Percentiles rank a stretch among this genome's conserved stretches.
Conservation (phyloP, 2,113 vertebrate species). For the Perca schrenkii region DNA sequence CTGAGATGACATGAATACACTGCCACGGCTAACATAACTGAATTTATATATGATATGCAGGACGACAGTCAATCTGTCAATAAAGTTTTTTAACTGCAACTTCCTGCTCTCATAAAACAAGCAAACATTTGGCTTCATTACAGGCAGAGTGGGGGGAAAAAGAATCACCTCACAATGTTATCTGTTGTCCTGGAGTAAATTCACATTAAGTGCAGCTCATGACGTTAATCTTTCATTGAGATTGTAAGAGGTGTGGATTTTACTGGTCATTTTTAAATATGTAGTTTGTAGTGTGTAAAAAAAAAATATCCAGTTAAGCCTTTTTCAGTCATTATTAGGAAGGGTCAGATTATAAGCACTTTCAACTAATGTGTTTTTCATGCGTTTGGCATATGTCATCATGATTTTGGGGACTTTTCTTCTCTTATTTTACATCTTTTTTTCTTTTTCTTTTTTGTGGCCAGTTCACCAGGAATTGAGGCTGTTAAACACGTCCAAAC, state of each 20-base stretch:
- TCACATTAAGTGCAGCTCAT: constrained; percentile 14
- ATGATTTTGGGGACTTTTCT: not conserved
- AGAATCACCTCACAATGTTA: not conserved
- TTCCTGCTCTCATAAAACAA: constrained; percentile 57
- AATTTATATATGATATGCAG: constrained; percentile 49
- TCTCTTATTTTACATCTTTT: not conserved
- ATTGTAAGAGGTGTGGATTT: constrained; percentile 9
- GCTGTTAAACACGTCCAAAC: not conserved
- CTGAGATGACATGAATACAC: constrained; percentile 16
- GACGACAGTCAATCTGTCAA: constrained; percentile 26
- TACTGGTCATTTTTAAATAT: not conserved
- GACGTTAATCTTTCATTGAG: not conserved
- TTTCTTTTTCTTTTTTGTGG: not conserved
- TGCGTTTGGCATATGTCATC: not conserved
- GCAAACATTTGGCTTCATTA: constrained; percentile 58
- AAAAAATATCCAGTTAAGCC: constrained; percentile 3
- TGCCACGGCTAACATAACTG: constrained; percentile 9
- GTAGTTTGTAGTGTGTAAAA: not conserved
- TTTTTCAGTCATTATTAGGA: constrained; percentile 1
- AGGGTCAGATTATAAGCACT: not conserved
- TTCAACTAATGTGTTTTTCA: not conserved
- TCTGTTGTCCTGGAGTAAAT: constrained; percentile 9
- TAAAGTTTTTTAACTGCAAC: constrained; percentile 52
- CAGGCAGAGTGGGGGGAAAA: not conserved
- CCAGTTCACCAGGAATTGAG: not conserved